A percentile compares a stretch with the other conserved stretches of the same genome.
Evolutionary conservation across 2,888 invertebrate genomes (phyloP).

Genomic region (Gymnosoma rotundatum): DNA sequence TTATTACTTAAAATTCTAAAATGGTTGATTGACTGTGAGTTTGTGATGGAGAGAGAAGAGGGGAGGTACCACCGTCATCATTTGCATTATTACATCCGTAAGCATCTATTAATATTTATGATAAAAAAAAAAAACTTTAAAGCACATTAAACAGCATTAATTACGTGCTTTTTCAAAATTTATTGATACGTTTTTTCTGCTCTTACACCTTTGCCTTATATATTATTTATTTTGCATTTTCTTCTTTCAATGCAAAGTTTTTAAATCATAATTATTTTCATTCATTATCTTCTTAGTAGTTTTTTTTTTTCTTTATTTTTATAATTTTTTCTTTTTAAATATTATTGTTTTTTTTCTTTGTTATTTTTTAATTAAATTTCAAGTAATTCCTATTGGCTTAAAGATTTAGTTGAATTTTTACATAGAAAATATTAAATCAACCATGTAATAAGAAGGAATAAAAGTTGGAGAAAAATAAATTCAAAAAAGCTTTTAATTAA

Average conservation of each 20-base stretch:
- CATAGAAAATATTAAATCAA: background rate
- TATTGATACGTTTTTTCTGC: slow-evolving; percentile 44
- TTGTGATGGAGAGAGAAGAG: background rate
- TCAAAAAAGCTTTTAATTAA: background rate
- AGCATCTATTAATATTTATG: slow-evolving; percentile 27
- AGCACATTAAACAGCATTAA: slow-evolving; percentile 70
- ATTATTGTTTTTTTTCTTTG: background rate
- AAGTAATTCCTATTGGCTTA: slow-evolving; percentile 64
- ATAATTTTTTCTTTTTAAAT: no score
- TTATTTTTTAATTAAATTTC: slow-evolving; percentile 63
- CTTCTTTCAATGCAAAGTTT: slow-evolving; percentile 20
- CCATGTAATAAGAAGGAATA: background rate
- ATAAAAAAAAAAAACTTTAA: slow-evolving; percentile 42
- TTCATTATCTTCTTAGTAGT: slow-evolving; percentile 49
- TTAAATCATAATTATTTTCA: slow-evolving; percentile 51
- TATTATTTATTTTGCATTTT: slow-evolving; percentile 25
- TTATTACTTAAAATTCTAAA: background rate
- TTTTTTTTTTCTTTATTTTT: background rate
- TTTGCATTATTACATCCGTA: slow-evolving; percentile 18
- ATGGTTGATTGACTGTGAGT: background rate
- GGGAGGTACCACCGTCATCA: background rate
- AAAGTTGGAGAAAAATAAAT: background rate
- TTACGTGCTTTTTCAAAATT: slow-evolving; percentile 66
- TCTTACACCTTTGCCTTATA: slow-evolving; percentile 24
- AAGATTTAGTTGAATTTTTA: slow-evolving; percentile 57